Base-by-base conservation (phyloP, 2,797 vertebrate species). In the Sparidentex hasta region DNA sequence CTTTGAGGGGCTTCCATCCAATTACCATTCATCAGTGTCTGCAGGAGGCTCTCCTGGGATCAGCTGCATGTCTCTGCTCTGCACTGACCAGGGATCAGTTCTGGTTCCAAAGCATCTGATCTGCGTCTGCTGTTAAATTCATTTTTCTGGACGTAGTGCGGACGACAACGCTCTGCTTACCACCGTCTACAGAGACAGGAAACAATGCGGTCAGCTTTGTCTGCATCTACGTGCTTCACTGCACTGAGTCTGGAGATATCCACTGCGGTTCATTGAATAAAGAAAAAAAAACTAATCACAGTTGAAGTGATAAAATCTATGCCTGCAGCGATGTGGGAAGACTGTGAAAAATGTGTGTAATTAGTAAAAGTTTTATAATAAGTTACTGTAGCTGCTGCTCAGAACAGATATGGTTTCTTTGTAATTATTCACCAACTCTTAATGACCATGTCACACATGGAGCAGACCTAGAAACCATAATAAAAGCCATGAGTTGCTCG, bases 11-110 rank as follows among this genome's bases (percentile, higher is more conserved):
- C 82, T 86, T 88, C 91, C 81, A 83, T 89, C 90, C 92, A 93
- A 93, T 93, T 94, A 93, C 92, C 89, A 91, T 93, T 92, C 87
- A 90, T 94, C 92, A 91, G 88, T 91, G 86, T 93, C 91, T 86
- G 72, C 71, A 51, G 70, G 77, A 76, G 74, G 68, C 72, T 91
- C 93, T 89, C 89, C 47, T 61, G 90, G 88, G 81, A 90, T 88
- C 62, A 20, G 46, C 83, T 61, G 74, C 56, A 61, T 71, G 71
- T 87, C 82, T 86, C 72, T 78, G 62, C 71, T 56, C 68, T 71
- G 74, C n/a, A 48, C 86, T 87, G 91, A 90, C 84, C 85, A 57
- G 58, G 64, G 78, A 90, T 85, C 74, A 74, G 76, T 85, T 80
- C 55, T 79, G 82, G 67, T 80, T 85, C 66, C 65, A 27, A 66